These are phyloP conservation scores for Luidia sarsii DNA, from an alignment of 53 echinoderm and acorn worm species.

Conservation along the genomic window DNA sequence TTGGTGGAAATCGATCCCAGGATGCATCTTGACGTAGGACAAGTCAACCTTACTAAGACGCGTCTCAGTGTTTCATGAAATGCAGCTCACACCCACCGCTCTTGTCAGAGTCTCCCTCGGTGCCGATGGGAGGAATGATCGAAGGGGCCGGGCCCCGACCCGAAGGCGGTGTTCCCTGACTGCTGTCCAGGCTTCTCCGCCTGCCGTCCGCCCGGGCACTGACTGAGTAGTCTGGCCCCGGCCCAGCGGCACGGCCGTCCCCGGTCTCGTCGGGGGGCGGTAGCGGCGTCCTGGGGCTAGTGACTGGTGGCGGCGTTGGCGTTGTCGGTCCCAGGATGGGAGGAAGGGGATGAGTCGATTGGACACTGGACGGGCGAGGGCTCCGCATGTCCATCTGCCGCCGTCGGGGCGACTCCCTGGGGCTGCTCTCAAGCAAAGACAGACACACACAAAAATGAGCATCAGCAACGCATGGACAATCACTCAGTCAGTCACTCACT, in stretches of 20 bases:
- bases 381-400: slow-evolving; percentile 21
- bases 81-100: no score
- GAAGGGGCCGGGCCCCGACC: slow-evolving; percentile 21
- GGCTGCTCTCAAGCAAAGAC: no score
- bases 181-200: slow-evolving; percentile 13
- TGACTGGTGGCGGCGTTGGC: slow-evolving; percentile 69
- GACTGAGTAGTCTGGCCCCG: slow-evolving; percentile 37
- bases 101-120: no score
- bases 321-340: slow-evolving; percentile 67
- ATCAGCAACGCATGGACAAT: no score
- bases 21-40: no score
- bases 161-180: slow-evolving; percentile 29
- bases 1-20: no score
- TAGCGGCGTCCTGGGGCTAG: slow-evolving; percentile 35
- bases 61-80: no score
- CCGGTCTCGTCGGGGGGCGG: slow-evolving; percentile 52
- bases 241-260: slow-evolving; percentile 9
- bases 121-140: slow-evolving; percentile 41
- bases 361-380: slow-evolving; percentile 17
- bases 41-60: no score
- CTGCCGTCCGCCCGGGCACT: neutral
- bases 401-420: slow-evolving; percentile 23
- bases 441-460: no score
- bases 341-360: slow-evolving; percentile 49
- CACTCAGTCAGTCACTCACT: no score